phyloP scores from a whole-genome alignment of 1,140 invertebrate genomes.

The Drosophila nigromelanica region DNA sequence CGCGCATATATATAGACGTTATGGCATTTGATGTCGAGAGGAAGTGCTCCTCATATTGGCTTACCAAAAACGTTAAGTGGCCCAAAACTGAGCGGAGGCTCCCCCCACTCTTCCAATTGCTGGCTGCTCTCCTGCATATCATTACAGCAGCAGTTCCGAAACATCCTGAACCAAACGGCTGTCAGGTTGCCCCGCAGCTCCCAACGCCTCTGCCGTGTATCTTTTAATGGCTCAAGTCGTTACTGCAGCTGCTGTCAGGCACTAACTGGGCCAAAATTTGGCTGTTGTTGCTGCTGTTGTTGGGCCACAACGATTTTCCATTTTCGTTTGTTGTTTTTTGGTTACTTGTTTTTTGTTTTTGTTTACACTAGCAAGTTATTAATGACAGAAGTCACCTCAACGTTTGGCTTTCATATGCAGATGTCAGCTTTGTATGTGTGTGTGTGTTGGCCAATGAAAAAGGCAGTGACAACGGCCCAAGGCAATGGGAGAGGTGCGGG shows the following conservation, averaged over 20 bases:
- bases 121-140: slow-evolving; percentile 55
- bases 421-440: slow-evolving; percentile 15
- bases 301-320: slow-evolving; percentile 17
- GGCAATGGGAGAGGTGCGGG: neutral
- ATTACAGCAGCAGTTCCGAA: slow-evolving; percentile 40
- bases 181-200: neutral
- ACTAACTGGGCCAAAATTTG: slow-evolving; percentile 45
- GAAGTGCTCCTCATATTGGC: slow-evolving; percentile 68
- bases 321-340: slow-evolving; percentile 22
- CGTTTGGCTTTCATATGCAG: slow-evolving; percentile 65
- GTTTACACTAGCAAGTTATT: slow-evolving; percentile 68
- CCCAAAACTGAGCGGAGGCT: slow-evolving; percentile 26
- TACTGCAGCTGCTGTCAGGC: slow-evolving; percentile 69
- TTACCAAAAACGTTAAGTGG: slow-evolving; percentile 63
- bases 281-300: slow-evolving; percentile 12
- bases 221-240: slow-evolving; percentile 80
- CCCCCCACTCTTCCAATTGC: neutral
- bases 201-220: slow-evolving; percentile 32
- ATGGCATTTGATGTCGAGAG: slow-evolving; percentile 59
- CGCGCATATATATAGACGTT: slow-evolving; percentile 48
- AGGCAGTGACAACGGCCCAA: neutral
- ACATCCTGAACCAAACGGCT: slow-evolving; percentile 21
- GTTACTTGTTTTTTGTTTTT: slow-evolving; percentile 18
- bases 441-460: neutral
- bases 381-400: slow-evolving; percentile 70